These are phyloP conservation scores for Nomada flava DNA, from an alignment of 2,888 invertebrate genomes.

Conservation along the genomic window DNA sequence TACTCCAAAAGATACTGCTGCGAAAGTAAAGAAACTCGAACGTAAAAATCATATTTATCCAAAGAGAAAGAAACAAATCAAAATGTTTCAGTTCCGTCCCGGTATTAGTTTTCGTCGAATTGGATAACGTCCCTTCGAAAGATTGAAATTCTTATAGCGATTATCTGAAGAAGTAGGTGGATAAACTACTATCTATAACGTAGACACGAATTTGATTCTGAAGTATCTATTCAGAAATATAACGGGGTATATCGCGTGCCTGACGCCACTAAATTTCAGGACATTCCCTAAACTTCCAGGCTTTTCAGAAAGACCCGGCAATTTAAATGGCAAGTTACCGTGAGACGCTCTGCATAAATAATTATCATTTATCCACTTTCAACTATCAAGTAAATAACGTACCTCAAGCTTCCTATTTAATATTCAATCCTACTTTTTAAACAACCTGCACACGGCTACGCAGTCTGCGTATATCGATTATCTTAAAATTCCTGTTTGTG, in stretches of 20 bases:
- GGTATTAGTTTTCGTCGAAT: not conserved
- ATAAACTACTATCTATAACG: not conserved
- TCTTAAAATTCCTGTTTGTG: not conserved
- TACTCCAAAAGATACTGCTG: not conserved
- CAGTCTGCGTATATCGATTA: not conserved
- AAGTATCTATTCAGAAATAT: too few species aligned
- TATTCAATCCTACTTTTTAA: not conserved
- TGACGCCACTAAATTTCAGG: too few species aligned
- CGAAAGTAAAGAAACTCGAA: conserved; percentile 16
- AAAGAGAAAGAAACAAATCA: not conserved
- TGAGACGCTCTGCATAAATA: too few species aligned
- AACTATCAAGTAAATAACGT: too few species aligned
- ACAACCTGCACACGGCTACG: not conserved
- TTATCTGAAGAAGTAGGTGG: not conserved
- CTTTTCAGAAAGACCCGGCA: too few species aligned
- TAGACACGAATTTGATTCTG: too few species aligned
- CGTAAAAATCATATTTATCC: conserved; percentile 2
- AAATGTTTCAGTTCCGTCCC: too few species aligned
- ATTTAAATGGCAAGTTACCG: too few species aligned
- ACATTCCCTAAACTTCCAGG: too few species aligned
- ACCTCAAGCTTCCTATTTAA: too few species aligned
- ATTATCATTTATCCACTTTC: too few species aligned
- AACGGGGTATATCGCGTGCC: too few species aligned
- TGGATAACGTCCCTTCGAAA: not conserved
- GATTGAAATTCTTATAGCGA: not conserved